Conservation (phyloP, 2,797 vertebrate species). For the Coreius guichenoti region DNA sequence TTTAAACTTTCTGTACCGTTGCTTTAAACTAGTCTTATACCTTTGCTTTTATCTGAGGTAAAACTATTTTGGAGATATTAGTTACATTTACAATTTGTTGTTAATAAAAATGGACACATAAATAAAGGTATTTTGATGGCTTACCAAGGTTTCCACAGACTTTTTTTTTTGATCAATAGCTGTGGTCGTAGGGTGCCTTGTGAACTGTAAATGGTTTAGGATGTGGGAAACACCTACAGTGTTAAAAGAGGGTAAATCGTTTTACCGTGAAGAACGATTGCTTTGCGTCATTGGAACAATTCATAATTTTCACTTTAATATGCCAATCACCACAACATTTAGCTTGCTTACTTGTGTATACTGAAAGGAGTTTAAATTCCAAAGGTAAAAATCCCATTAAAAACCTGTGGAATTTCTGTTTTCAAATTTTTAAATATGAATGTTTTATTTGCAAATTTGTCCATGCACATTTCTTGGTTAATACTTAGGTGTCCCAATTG, state of each 20-base stretch:
- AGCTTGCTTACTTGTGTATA: not conserved
- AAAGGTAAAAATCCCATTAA: not conserved
- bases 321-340: not conserved
- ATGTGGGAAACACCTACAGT: constrained; percentile 18
- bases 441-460: not conserved
- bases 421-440: not conserved
- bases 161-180: not conserved
- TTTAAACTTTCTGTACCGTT: not conserved
- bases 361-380: not conserved
- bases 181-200: not conserved
- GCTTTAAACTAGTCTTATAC: not conserved
- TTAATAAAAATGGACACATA: not conserved
- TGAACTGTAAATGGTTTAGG: constrained; percentile 18
- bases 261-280: constrained; percentile 1
- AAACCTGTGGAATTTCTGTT: not conserved
- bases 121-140: not conserved
- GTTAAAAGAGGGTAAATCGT: not conserved
- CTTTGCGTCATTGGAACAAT: not conserved
- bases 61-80: not conserved
- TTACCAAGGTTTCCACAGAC: not conserved
- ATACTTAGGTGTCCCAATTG: constrained; percentile 13
- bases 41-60: not conserved
- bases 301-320: not conserved
- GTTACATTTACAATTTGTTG: not conserved
- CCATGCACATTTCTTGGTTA: not conserved